A percentile compares a stretch with the other conserved stretches of the same genome.
Evolutionary conservation across 2,888 invertebrate genomes (phyloP).

Genomic region (Lepidonotus clava): DNA sequence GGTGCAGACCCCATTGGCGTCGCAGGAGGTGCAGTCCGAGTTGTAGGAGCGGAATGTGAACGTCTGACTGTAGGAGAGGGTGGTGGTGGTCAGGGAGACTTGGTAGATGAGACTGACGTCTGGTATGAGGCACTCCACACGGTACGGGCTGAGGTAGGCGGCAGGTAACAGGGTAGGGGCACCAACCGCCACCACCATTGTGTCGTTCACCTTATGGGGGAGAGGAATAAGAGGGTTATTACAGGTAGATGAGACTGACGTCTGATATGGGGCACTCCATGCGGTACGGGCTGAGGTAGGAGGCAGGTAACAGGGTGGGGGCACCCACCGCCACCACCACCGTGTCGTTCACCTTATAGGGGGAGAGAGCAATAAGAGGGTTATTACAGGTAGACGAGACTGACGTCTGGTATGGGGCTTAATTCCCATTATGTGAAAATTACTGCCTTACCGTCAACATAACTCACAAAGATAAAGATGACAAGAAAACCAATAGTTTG

Average conservation of each 20-base stretch:
- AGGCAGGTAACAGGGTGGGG: not conserved
- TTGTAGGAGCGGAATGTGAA: not conserved
- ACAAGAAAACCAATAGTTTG: too few species aligned
- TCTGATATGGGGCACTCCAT: not conserved
- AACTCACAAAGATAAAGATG: too few species aligned
- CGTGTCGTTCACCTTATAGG: too few species aligned
- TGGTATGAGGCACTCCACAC: not conserved
- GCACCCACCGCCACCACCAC: not conserved
- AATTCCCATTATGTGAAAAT: too few species aligned
- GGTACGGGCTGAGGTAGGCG: not conserved
- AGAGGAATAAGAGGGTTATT: too few species aligned
- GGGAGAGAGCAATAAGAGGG: too few species aligned
- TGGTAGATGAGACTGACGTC: constrained; percentile 8
- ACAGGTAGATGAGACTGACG: not conserved
- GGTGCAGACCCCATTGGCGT: not conserved
- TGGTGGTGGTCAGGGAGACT: not conserved
- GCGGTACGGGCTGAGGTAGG: not conserved
- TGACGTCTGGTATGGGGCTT: not conserved
- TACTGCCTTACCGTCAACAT: too few species aligned
- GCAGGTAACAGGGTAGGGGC: not conserved
- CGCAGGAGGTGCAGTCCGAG: not conserved
- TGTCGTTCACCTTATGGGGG: too few species aligned
- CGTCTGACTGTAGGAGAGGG: not conserved
- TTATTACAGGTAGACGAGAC: not conserved
- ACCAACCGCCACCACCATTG: not conserved